Percentiles rank a stretch among this genome's conserved stretches.
Conservation (phyloP, 2,797 vertebrate genomes). For the Mormyrus hasselquistii region DNA sequence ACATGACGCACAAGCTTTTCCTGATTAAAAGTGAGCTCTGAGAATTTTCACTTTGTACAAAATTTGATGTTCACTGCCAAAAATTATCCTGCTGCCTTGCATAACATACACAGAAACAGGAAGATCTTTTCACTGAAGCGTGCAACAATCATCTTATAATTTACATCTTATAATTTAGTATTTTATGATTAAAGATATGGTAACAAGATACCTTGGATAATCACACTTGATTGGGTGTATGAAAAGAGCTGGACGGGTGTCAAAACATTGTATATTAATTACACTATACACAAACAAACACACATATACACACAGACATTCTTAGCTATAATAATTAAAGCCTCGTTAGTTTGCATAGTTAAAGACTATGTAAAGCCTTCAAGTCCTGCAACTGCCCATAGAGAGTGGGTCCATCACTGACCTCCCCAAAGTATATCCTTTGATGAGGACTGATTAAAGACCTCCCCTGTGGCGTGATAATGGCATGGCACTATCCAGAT, state of each 20-base stretch:
- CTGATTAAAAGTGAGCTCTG: neutral
- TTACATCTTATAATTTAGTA: neutral
- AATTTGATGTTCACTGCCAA: conserved; percentile 21
- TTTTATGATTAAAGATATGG: neutral
- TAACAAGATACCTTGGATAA: neutral
- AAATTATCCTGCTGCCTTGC: neutral
- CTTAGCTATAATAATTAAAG: neutral
- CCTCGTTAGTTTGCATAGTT: neutral
- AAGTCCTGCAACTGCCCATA: neutral
- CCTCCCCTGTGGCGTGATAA: neutral
- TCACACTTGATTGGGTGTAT: neutral
- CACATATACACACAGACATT: neutral
- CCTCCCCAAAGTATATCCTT: conserved; percentile 11
- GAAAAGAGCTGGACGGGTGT: neutral
- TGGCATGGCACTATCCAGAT: conserved; percentile 7
- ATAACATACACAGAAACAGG: neutral
- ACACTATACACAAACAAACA: neutral
- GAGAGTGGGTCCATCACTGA: conserved; percentile 18
- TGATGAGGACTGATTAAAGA: conserved; percentile 28
- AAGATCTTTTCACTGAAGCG: neutral
- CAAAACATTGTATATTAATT: neutral
- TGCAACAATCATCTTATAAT: neutral
- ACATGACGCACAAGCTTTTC: neutral
- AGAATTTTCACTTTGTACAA: neutral
- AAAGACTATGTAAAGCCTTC: neutral